Evolutionary conservation across 2,888 invertebrate genomes (phyloP).

Genomic region (Temnothorax rugatulus): DNA sequence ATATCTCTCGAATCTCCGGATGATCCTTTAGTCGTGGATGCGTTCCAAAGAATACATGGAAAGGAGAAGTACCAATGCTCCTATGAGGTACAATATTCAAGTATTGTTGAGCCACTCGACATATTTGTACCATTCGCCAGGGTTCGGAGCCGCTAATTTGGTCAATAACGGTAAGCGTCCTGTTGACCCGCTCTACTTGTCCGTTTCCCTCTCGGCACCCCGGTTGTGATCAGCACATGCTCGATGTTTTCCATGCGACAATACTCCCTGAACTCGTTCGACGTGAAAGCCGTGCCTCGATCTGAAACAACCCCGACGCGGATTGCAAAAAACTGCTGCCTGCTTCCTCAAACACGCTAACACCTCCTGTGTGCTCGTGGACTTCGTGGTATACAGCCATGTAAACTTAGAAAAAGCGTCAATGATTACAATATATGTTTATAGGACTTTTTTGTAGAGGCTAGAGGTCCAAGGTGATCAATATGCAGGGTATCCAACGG

Average conservation of each 20-base stretch:
- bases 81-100: not conserved
- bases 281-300: not conserved
- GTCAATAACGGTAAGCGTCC: slow-evolving; percentile 12
- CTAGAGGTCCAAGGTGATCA: slow-evolving; percentile 42
- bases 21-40: not conserved
- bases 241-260: not conserved
- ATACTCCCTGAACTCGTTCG: not conserved
- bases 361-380: not conserved
- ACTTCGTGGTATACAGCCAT: not conserved
- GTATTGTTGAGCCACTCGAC: not conserved
- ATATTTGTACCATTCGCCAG: not conserved
- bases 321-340: not conserved
- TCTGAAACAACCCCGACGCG: not conserved
- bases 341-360: not conserved
- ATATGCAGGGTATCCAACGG: slow-evolving; percentile 35
- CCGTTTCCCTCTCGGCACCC: too few species aligned
- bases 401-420: not conserved
- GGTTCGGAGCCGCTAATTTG: not conserved
- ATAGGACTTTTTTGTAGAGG: not conserved
- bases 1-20: not conserved
- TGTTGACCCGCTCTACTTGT: not conserved
- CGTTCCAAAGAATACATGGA: not conserved
- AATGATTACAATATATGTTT: not conserved
- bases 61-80: not conserved
- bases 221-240: not conserved